Evolutionary conservation across 2,797 vertebrate genomes (phyloP).

Genomic region (Melanotaenia boesemani): DNA sequence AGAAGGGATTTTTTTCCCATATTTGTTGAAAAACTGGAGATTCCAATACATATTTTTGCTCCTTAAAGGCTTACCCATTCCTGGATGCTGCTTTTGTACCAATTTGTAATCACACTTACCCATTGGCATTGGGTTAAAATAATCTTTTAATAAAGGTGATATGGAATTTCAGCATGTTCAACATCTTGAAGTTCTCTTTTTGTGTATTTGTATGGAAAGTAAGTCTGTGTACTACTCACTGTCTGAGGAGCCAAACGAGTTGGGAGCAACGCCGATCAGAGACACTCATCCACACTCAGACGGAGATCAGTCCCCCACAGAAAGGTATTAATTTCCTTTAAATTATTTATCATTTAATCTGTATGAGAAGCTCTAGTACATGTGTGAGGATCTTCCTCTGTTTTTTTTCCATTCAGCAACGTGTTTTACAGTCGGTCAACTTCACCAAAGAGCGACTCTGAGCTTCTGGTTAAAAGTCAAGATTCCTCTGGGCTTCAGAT

Average conservation of each 20-base stretch:
- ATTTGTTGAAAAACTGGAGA: too few relatives aligned
- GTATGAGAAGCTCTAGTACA: not conserved
- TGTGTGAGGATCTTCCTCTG: not conserved
- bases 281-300: conserved; percentile 86
- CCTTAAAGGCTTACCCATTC: not conserved
- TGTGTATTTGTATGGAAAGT: conserved; percentile 66
- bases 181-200: conserved; percentile 12
- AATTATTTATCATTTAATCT: conserved; percentile 1
- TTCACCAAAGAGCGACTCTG: conserved; percentile 93
- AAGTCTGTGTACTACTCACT: conserved; percentile 84
- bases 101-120: not conserved
- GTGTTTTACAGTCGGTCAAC: conserved; percentile 69
- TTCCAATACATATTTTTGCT: not conserved
- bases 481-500: conserved; percentile 86
- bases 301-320: conserved; percentile 80
- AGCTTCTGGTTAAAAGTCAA: conserved; percentile 85
- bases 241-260: conserved; percentile 74
- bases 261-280: conserved; percentile 25
- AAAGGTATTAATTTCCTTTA: conserved; percentile 56
- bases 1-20: too few relatives aligned
- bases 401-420: conserved; percentile 50
- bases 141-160: not conserved
- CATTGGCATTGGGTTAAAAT: not conserved
- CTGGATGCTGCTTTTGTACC: not conserved
- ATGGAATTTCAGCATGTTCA: not conserved